These are phyloP conservation scores for Eretmocerus hayati DNA, from an alignment of 2,888 invertebrate species.

Conservation along the genomic window DNA sequence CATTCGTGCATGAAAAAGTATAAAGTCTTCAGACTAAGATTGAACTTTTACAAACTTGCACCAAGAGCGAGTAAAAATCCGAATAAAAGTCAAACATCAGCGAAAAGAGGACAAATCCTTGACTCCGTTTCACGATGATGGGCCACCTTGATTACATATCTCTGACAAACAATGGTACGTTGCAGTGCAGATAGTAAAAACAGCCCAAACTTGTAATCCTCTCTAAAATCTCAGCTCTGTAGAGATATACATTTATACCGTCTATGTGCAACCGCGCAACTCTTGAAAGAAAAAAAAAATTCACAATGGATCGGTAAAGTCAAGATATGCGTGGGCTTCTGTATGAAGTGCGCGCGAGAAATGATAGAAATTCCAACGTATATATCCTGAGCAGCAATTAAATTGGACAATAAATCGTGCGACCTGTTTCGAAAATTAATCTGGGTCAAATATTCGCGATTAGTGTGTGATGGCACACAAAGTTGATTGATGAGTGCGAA, in stretches of 20 bases:
- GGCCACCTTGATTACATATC: background rate
- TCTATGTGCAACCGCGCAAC: background rate
- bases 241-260: background rate
- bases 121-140: background rate
- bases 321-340: too few relatives aligned
- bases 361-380: background rate
- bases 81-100: background rate
- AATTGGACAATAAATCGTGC: background rate
- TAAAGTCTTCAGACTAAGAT: too few relatives aligned
- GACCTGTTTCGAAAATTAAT: background rate
- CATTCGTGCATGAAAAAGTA: too few relatives aligned
- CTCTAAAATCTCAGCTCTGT: background rate
- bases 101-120: background rate
- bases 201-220: background rate
- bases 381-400: too few relatives aligned
- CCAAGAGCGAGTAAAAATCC: too few relatives aligned
- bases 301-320: background rate
- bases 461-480: too few relatives aligned
- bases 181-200: background rate
- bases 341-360: background rate
- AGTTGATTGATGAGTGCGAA: too few relatives aligned
- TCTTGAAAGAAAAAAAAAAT: background rate
- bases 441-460: too few relatives aligned
- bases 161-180: background rate
- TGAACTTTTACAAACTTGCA: too few relatives aligned